These are phyloP conservation scores for Diadophis punctatus DNA, from an alignment of 2,113 vertebrate species.

Conservation along the genomic window DNA sequence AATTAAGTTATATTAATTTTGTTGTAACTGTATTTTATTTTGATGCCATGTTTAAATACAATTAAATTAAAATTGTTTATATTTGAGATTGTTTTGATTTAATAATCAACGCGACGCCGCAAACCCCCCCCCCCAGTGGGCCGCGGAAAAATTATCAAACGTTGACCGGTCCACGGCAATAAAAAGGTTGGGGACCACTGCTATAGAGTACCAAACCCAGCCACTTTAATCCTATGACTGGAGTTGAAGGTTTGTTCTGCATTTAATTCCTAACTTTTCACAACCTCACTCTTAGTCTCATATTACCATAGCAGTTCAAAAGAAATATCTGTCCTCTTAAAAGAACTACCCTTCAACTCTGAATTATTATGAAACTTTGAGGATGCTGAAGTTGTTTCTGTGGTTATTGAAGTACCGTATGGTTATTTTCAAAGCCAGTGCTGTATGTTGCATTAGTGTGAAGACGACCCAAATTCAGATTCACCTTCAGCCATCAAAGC, in stretches of 20 bases:
- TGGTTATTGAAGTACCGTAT: neutral
- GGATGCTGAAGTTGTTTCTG: conserved; percentile 13
- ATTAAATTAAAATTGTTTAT: too few relatives aligned
- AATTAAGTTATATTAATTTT: too few relatives aligned
- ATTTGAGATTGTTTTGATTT: too few relatives aligned
- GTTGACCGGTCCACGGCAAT: too few relatives aligned
- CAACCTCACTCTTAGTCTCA: neutral
- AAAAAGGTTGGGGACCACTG: too few relatives aligned
- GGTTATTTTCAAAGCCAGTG: neutral
- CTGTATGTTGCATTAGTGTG: neutral
- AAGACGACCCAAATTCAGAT: neutral
- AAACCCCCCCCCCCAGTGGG: too few relatives aligned
- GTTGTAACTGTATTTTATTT: too few relatives aligned
- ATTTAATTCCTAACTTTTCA: neutral
- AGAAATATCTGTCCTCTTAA: conserved; percentile 23
- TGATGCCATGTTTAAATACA: too few relatives aligned
- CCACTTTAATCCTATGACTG: neutral
- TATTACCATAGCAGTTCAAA: neutral
- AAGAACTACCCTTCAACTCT: conserved; percentile 31
- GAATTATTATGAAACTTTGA: conserved; percentile 19
- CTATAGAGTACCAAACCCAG: neutral
- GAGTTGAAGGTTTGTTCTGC: neutral
- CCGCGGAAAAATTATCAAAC: too few relatives aligned
- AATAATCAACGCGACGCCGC: too few relatives aligned
- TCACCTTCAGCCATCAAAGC: neutral